These are phyloP conservation scores for Tetragonula clypearis DNA, from an alignment of 1,140 invertebrate species.

Conservation along the genomic window DNA sequence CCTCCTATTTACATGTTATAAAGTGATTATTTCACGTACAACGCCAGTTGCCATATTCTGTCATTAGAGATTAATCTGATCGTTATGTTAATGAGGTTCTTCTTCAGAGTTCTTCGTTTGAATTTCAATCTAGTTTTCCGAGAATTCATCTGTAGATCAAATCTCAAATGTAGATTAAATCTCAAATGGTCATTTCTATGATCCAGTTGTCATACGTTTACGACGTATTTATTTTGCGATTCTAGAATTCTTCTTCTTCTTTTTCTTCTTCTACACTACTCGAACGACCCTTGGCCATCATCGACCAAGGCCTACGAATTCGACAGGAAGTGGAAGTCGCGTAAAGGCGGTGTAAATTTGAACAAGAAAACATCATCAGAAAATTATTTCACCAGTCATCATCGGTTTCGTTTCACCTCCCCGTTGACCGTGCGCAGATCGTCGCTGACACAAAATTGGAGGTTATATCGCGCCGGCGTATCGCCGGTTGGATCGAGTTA, in stretches of 20 bases:
- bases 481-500: slow-evolving; percentile 63
- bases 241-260: no score
- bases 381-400: slow-evolving; percentile 29
- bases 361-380: neutral
- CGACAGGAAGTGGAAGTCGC: neutral
- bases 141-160: no score
- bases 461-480: slow-evolving; percentile 53
- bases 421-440: slow-evolving; percentile 8
- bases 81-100: neutral
- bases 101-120: neutral
- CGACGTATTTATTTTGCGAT: no score
- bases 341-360: neutral
- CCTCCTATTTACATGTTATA: neutral
- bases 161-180: no score
- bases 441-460: slow-evolving; percentile 57
- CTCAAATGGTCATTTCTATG: no score
- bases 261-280: no score
- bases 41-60: neutral
- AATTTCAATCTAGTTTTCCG: no score
- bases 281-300: no score
- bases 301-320: no score
- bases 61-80: neutral
- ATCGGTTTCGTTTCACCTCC: neutral
- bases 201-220: no score
- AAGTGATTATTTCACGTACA: neutral